phyloP scores from a whole-genome alignment of 1,140 invertebrate species.

The Tribolium castaneum region DNA sequence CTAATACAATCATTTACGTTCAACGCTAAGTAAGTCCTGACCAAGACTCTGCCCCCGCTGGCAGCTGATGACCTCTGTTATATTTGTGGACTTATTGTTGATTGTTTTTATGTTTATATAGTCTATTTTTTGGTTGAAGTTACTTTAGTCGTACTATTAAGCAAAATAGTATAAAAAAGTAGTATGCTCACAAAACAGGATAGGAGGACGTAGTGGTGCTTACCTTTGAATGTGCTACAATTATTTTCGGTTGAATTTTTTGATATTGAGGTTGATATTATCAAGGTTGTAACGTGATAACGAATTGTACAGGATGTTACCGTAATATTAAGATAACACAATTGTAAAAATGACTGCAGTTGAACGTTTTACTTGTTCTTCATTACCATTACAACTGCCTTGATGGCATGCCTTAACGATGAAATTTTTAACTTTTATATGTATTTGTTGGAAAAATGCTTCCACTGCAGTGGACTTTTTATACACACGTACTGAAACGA shows the following conservation, averaged over 20 bases:
- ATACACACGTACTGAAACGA: slow-evolving; percentile 46
- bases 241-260: slow-evolving; percentile 17
- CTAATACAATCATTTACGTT: slow-evolving; percentile 40
- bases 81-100: slow-evolving; percentile 64
- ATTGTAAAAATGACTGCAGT: slow-evolving; percentile 46
- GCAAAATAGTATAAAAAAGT: slow-evolving; percentile 51
- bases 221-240: slow-evolving; percentile 21
- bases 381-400: slow-evolving; percentile 56
- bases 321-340: slow-evolving; percentile 49
- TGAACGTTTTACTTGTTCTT: slow-evolving; percentile 49
- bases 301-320: slow-evolving; percentile 47
- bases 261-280: slow-evolving; percentile 41
- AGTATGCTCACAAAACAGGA: slow-evolving; percentile 52
- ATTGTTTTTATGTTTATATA: slow-evolving; percentile 67
- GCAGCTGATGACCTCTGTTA: slow-evolving; percentile 59
- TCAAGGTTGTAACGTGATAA: slow-evolving; percentile 47
- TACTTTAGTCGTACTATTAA: slow-evolving; percentile 59
- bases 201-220: slow-evolving; percentile 30
- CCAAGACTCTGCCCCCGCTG: slow-evolving; percentile 27
- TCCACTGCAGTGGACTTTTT: slow-evolving; percentile 50
- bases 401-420: slow-evolving; percentile 59
- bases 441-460: slow-evolving; percentile 53
- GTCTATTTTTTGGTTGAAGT: slow-evolving; percentile 65
- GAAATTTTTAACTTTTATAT: slow-evolving; percentile 56
- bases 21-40: slow-evolving; percentile 30